Conservation (phyloP, 2,797 vertebrate genomes). For the Gymnocypris eckloni region DNA sequence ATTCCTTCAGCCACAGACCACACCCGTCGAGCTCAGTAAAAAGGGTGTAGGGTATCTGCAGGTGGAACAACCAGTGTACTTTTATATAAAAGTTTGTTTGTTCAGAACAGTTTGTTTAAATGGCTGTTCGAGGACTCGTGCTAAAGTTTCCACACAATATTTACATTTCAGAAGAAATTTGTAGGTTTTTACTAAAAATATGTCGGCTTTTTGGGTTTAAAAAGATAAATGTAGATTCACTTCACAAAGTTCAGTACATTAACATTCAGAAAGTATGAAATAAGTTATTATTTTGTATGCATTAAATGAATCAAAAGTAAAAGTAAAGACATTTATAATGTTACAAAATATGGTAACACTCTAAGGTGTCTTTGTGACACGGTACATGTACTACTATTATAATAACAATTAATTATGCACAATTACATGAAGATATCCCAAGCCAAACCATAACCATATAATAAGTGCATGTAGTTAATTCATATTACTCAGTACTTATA, state of each 20-base stretch:
- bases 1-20: constrained; percentile 61
- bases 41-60: constrained; percentile 45
- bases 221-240: neutral
- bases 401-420: neutral
- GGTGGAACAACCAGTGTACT: constrained; percentile 33
- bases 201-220: neutral
- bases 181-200: neutral
- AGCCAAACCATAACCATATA: neutral
- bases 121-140: neutral
- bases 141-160: neutral
- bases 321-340: neutral
- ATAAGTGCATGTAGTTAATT: neutral
- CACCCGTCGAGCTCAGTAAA: constrained; percentile 47
- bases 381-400: neutral
- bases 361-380: neutral
- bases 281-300: neutral
- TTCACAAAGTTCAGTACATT: neutral
- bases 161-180: neutral
- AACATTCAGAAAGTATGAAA: neutral
- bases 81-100: neutral
- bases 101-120: neutral
- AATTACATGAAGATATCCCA: neutral
- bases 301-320: neutral
- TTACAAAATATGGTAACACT: neutral
- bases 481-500: neutral